Percentiles rank a stretch among this genome's conserved stretches.
These are phyloP conservation scores for Clitarchus hookeri DNA, from an alignment of 2,888 invertebrate genomes.

Conservation along the genomic window DNA sequence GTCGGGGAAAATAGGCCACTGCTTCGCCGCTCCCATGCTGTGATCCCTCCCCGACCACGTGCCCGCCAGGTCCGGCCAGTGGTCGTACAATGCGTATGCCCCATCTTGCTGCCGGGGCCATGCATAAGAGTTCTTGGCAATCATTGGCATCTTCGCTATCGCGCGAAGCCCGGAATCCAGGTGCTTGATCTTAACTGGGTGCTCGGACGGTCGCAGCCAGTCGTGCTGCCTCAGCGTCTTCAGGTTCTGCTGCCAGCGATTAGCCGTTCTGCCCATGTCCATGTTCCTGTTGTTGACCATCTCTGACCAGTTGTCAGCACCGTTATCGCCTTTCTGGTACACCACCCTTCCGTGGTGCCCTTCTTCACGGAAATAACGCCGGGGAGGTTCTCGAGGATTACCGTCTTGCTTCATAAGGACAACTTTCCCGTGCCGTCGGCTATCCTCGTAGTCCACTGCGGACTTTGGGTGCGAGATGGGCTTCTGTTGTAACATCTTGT, in stretches of 20 bases:
- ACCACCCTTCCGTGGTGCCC: background rate
- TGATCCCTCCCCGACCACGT: too few species aligned
- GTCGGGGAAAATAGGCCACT: background rate
- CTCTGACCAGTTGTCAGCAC: background rate
- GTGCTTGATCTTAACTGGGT: background rate
- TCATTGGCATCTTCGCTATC: background rate
- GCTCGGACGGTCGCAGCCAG: background rate
- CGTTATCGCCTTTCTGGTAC: background rate
- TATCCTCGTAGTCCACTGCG: background rate
- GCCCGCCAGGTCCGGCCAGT: background rate
- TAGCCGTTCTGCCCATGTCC: background rate
- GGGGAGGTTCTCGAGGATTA: background rate
- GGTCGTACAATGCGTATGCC: background rate
- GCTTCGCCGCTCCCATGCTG: background rate
- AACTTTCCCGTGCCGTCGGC: background rate
- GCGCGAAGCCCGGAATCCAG: background rate
- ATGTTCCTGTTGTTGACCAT: conserved; percentile 21
- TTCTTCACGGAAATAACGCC: background rate
- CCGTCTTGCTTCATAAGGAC: background rate
- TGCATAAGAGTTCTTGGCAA: conserved; percentile 4
- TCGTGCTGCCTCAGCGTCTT: background rate
- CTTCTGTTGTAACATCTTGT: background rate
- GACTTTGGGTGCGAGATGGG: background rate
- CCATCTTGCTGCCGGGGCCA: conserved; percentile 20
- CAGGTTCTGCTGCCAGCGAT: conserved; percentile 1